Percentiles rank a stretch among this genome's conserved stretches.
These are phyloP conservation scores for Ceryle rudis DNA, from an alignment of 2,797 vertebrate genomes.

Conservation along the genomic window DNA sequence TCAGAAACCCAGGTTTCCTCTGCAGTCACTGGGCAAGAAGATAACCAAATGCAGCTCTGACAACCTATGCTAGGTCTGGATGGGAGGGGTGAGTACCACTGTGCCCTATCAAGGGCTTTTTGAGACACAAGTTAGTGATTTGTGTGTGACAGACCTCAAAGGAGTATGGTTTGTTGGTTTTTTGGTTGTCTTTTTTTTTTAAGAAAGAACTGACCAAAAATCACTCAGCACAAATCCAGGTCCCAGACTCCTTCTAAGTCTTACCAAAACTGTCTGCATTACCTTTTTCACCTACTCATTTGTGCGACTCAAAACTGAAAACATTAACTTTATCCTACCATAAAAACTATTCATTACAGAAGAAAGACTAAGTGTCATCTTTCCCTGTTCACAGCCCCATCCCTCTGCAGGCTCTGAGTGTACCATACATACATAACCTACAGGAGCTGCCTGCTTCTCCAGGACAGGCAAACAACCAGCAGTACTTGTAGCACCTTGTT, in stretches of 20 bases:
- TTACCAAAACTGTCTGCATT: background rate
- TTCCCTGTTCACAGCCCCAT: background rate
- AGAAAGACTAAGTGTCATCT: background rate
- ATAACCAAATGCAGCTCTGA: background rate
- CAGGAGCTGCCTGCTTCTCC: background rate
- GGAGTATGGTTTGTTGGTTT: background rate
- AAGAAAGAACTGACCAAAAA: background rate
- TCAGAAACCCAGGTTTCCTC: slow-evolving; percentile 5
- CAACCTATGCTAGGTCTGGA: accelerated
- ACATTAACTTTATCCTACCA: background rate
- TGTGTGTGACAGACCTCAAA: background rate
- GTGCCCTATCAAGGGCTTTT: background rate
- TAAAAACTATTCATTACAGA: background rate
- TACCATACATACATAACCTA: accelerated
- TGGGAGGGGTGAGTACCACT: background rate
- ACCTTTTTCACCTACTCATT: background rate
- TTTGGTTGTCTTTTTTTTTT: background rate
- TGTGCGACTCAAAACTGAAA: background rate
- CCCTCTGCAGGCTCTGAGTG: background rate
- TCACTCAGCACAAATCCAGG: background rate
- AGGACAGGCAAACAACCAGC: background rate
- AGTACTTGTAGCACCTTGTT: background rate
- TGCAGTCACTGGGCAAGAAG: background rate
- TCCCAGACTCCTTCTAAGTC: background rate
- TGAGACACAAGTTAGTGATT: background rate